Conservation (phyloP, 2,797 vertebrate species). For the Chaetodon trifasciatus region DNA sequence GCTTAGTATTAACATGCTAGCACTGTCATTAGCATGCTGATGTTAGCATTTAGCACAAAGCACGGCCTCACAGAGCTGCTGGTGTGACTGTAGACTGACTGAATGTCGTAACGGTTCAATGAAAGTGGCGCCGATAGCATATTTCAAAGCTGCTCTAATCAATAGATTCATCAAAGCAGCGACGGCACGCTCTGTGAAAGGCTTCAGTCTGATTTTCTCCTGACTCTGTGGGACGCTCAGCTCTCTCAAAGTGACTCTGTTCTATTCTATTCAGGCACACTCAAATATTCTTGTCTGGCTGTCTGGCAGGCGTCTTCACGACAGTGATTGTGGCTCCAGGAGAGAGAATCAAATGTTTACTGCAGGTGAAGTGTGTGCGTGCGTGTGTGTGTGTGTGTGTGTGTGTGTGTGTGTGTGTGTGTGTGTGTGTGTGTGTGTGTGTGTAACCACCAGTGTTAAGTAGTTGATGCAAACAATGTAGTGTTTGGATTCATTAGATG, state of each 20-base stretch:
- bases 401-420: not conserved
- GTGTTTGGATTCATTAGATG: too few species aligned
- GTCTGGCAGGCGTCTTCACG: slow-evolving; percentile 84
- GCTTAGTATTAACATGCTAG: not conserved
- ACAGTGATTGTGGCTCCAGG: slow-evolving; percentile 85
- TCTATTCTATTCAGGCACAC: slow-evolving; percentile 57
- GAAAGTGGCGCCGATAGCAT: too few species aligned
- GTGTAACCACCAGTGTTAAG: too few species aligned
- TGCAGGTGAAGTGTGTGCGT: slow-evolving; percentile 77
- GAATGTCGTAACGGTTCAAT: too few species aligned
- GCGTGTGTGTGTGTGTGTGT: not conserved
- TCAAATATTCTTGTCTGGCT: slow-evolving; percentile 85
- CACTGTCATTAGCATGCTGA: not conserved
- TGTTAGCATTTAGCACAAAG: not conserved
- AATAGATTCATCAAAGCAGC: too few species aligned
- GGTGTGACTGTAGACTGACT: too few species aligned
- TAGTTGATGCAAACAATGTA: too few species aligned
- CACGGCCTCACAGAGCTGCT: too few species aligned
- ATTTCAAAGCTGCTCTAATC: too few species aligned
- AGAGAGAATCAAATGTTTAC: slow-evolving; percentile 88
- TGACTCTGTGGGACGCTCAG: not conserved
- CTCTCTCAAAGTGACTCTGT: not conserved
- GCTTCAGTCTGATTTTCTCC: not conserved
- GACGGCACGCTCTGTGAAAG: too few species aligned
- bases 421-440: not conserved